Evolutionary conservation across 2,888 invertebrate genomes (phyloP).

Genomic region (Busseola fusca): DNA sequence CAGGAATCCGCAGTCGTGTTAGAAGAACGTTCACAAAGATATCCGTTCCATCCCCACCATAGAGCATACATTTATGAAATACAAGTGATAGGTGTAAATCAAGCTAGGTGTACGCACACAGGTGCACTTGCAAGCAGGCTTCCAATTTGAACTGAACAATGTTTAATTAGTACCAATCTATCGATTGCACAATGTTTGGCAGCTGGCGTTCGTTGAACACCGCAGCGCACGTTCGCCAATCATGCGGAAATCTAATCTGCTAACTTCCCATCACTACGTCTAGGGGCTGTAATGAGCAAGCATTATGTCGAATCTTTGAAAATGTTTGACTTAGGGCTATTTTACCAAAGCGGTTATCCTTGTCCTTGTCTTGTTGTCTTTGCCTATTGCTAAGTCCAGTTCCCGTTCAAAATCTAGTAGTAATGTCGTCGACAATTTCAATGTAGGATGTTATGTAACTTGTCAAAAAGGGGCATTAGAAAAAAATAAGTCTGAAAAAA

Average conservation of each 20-base stretch:
- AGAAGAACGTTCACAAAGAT: background rate
- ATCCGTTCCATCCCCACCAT: conserved; percentile 26
- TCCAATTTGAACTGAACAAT: conserved; percentile 57
- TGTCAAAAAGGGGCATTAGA: no score
- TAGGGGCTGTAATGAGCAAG: conserved; percentile 16
- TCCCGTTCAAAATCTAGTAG: no score
- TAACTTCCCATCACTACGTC: conserved; percentile 46
- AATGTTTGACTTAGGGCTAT: background rate
- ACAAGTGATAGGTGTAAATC: conserved; percentile 54
- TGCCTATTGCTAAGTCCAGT: no score
- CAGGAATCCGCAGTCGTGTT: background rate
- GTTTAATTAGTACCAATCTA: conserved; percentile 58
- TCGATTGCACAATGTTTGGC: conserved; percentile 54
- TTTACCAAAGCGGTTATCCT: background rate
- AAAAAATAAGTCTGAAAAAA: no score
- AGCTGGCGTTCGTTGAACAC: conserved; percentile 33
- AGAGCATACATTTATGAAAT: conserved; percentile 44
- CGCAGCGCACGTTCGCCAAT: conserved; percentile 54
- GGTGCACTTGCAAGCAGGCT: conserved; percentile 44
- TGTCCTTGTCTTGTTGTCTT: no score
- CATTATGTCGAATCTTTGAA: background rate
- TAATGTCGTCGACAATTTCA: no score
- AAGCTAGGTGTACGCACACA: conserved; percentile 34
- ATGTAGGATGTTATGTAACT: no score
- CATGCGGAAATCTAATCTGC: conserved; percentile 48